Evolutionary conservation across 2,888 invertebrate species (phyloP).

Genomic region (Frankliniella fusca): DNA sequence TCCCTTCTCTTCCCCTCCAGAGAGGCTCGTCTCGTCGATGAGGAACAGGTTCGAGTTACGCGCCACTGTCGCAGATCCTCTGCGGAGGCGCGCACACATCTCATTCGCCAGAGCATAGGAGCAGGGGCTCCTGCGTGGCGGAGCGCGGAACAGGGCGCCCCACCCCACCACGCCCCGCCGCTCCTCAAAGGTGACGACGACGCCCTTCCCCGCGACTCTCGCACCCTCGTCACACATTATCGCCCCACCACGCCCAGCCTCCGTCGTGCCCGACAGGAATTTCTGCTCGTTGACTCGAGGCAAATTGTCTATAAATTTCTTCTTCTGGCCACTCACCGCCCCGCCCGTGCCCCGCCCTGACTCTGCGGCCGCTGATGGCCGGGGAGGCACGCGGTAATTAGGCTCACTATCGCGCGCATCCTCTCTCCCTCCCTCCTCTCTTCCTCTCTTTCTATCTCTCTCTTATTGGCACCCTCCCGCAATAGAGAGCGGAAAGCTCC

Average conservation of each 20-base stretch:
- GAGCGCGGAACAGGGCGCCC: neutral
- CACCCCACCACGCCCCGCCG: neutral
- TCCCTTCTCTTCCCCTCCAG: too few species aligned
- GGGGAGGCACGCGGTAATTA: neutral
- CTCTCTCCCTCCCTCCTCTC: neutral
- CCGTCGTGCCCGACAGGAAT: conserved; percentile 9
- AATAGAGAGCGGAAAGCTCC: too few species aligned
- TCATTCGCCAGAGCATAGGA: too few species aligned
- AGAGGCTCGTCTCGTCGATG: neutral
- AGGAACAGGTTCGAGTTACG: neutral
- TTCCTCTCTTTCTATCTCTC: too few species aligned
- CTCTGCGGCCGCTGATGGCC: neutral
- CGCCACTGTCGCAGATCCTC: too few species aligned
- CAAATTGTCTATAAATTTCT: conserved; percentile 8
- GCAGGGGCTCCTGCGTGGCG: too few species aligned
- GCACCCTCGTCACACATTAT: neutral
- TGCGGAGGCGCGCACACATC: too few species aligned
- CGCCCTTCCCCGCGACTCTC: neutral
- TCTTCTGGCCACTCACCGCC: neutral
- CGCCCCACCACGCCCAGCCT: neutral
- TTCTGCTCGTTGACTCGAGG: neutral
- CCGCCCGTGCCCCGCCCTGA: neutral
- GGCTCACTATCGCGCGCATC: neutral
- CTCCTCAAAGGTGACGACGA: neutral
- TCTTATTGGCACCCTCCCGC: too few species aligned